Evolutionary conservation across 2,888 invertebrate species (phyloP), one percentile per base, ranked within the genome.

Genomic region (Neuroscelio doddi): DNA sequence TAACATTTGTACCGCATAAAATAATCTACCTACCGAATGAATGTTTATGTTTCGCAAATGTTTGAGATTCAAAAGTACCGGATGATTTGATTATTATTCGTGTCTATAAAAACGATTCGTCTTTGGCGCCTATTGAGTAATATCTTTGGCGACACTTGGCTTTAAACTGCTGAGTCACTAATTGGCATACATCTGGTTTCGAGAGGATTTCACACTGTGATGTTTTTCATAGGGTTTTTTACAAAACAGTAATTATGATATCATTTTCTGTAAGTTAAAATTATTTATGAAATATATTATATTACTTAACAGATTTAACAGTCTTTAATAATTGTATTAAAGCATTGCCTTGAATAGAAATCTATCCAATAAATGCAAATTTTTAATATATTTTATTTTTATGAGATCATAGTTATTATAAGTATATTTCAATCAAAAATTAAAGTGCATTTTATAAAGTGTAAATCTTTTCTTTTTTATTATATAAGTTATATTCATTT

Each of bases 131-230:
- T 51, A 42, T 45, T 50, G 39, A 58, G 42, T 51, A 47, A 53
- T 49, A 42, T 53, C 47, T 16, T 5, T 26, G 41, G 32, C 16
- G 34, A 45, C 36, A 49, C 38, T 52, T 29, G 8, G 17, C 14
- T 30, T 10, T 16, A 21, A 14, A 44, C 34, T 46, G 32, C 32
- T 34, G 29, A 14, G 7, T 26, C 12, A 15, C 12, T 45, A 52
- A 52, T 52, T 53, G 47, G 34, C 47, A 52, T 21, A 42, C 59
- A 47, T 59, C 59, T 59, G 59, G 59, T 59, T 15, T 59, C 42
- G 47, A 52, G 59, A 47, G 59, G 52, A 34, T 16, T 41, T 16
- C n/a, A n/a, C 47, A 46, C 41, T 30, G 30, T 9, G 3, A 9
- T 3, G n/a, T 30, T 30, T 30, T 52, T 42, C 14, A 24, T 24